Conservation (phyloP, 2,113 vertebrate genomes). For the Phoenicopterus ruber region DNA sequence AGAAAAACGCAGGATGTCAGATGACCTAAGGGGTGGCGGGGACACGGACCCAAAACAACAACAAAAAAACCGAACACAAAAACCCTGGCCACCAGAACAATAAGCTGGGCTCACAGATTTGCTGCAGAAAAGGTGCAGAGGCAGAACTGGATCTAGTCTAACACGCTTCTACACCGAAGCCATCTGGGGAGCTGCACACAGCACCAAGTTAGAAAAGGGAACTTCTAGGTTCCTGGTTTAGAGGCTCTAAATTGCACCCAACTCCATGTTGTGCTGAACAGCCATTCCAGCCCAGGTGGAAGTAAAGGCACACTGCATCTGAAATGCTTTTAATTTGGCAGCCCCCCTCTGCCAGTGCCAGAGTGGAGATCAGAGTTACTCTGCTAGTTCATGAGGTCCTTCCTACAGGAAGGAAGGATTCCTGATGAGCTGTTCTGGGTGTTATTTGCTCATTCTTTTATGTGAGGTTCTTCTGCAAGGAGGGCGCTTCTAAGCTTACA, state of each 20-base stretch:
- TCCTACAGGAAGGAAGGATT: neutral
- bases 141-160: neutral
- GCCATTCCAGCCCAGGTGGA: neutral
- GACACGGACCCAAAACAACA: too few species aligned
- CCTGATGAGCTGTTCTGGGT: accelerated
- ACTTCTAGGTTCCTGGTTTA: neutral
- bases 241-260: neutral
- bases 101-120: neutral
- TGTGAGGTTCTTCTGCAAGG: neutral
- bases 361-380: neutral
- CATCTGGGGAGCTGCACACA: neutral
- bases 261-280: neutral
- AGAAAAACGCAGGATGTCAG: neutral
- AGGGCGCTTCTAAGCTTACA: neutral
- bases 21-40: neutral
- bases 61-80: neutral
- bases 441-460: neutral
- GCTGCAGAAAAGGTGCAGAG: neutral
- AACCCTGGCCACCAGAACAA: neutral
- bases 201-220: neutral
- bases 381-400: neutral
- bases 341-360: neutral
- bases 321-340: neutral
- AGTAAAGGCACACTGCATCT: neutral
- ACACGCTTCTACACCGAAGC: accelerated